Percentiles rank a stretch among this genome's conserved stretches.
These are phyloP conservation scores for Phaonia tiefii DNA, from an alignment of 2,888 invertebrate genomes.

Conservation along the genomic window DNA sequence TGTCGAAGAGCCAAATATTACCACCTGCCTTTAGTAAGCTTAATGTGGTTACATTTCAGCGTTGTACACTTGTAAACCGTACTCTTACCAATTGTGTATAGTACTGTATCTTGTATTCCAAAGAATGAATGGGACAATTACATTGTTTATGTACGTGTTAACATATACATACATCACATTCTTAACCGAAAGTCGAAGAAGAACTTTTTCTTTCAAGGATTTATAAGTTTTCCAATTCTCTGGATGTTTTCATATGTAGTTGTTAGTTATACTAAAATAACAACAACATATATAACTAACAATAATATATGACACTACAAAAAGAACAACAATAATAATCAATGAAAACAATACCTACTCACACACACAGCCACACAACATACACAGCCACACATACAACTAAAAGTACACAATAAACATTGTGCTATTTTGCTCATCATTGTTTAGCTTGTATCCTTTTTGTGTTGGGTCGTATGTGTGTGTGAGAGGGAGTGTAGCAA, in stretches of 20 bases:
- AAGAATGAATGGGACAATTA: no score
- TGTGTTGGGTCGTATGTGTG: not conserved
- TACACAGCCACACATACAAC: no score
- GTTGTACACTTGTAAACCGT: no score
- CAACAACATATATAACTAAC: not conserved
- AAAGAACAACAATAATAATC: conserved; percentile 33
- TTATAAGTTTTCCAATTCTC: conserved; percentile 30
- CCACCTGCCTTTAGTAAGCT: no score
- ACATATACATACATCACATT: conserved; percentile 2
- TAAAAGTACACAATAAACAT: not conserved
- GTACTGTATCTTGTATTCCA: no score
- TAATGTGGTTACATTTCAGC: no score
- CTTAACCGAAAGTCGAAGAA: conserved; percentile 46
- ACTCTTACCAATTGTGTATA: no score
- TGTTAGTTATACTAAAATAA: conserved; percentile 22
- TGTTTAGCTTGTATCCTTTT: not conserved
- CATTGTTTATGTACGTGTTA: no score
- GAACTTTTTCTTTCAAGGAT: conserved; percentile 19
- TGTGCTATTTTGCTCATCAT: not conserved
- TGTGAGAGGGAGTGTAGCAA: not conserved
- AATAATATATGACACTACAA: not conserved
- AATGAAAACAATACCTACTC: conserved; percentile 33
- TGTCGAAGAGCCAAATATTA: no score
- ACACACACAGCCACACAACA: no score
- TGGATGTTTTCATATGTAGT: not conserved